These are phyloP conservation scores for Leptarthrus brevirostris DNA, from an alignment of 2,888 invertebrate genomes.

Conservation along the genomic window DNA sequence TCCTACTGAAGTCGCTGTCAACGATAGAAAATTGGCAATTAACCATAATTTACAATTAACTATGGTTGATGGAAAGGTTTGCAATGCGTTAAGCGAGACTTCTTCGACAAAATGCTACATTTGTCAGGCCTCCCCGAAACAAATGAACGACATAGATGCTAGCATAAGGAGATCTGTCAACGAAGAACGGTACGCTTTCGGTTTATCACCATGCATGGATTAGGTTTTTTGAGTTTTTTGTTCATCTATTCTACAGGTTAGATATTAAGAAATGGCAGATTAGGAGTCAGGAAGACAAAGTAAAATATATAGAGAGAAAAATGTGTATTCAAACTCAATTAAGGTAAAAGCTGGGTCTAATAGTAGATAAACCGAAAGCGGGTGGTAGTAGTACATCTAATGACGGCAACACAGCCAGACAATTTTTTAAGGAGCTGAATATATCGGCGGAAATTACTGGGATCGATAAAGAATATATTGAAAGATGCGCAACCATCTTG, in stretches of 20 bases:
- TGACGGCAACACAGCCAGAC: background rate
- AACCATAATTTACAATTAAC: too few relatives aligned
- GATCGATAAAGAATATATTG: background rate
- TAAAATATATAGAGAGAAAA: background rate
- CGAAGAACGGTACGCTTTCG: background rate
- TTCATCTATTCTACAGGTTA: background rate
- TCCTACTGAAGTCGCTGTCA: background rate
- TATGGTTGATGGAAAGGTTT: too few relatives aligned
- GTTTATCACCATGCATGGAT: background rate
- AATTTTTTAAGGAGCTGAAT: background rate
- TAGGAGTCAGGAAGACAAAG: background rate
- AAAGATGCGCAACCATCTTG: background rate
- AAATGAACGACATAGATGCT: too few relatives aligned
- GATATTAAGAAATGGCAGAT: background rate
- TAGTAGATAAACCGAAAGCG: background rate
- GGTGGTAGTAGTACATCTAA: background rate
- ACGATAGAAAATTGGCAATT: background rate
- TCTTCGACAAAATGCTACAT: too few relatives aligned
- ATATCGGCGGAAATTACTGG: background rate
- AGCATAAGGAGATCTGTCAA: background rate
- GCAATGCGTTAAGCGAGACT: too few relatives aligned
- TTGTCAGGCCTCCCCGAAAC: too few relatives aligned
- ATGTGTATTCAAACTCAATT: background rate
- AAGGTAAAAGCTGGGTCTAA: background rate
- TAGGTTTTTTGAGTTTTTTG: background rate